Conservation (phyloP, 1,140 invertebrate genomes). For the Euwallacea similis region DNA sequence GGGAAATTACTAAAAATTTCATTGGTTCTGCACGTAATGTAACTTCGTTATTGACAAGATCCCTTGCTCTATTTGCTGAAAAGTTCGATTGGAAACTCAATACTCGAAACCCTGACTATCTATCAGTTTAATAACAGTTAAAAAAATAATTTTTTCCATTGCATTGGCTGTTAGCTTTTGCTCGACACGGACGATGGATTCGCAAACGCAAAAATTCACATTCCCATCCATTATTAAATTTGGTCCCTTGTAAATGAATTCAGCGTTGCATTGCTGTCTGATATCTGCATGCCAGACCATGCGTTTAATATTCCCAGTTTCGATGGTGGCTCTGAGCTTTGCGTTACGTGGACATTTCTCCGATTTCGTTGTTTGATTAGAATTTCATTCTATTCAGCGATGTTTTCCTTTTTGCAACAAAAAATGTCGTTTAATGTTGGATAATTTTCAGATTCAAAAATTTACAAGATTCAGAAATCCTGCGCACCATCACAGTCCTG, state of each 20-base stretch:
- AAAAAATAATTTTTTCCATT: neutral
- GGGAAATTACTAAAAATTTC: no score
- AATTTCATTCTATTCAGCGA: no score
- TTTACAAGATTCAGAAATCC: no score
- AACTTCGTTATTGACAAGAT: no score
- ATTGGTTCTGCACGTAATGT: no score
- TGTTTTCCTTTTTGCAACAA: no score
- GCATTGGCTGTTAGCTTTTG: neutral
- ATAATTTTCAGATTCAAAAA: no score
- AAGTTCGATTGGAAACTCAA: neutral
- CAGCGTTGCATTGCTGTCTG: conserved; percentile 9
- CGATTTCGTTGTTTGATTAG: no score
- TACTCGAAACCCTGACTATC: neutral
- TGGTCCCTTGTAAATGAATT: conserved; percentile 4
- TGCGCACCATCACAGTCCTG: no score
- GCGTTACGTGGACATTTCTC: no score
- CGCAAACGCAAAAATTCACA: conserved; percentile 4
- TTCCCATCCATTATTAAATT: conserved; percentile 15
- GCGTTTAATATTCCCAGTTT: neutral
- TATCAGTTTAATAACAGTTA: neutral
- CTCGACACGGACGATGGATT: neutral
- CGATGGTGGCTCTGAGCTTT: no score
- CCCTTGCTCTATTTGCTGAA: neutral
- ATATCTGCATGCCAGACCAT: conserved; percentile 6
- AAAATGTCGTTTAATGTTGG: no score